A percentile compares a stretch with the other conserved stretches of the same genome.
phyloP scores from a whole-genome alignment of 2,888 invertebrate genomes.

The Rhingia rostrata region DNA sequence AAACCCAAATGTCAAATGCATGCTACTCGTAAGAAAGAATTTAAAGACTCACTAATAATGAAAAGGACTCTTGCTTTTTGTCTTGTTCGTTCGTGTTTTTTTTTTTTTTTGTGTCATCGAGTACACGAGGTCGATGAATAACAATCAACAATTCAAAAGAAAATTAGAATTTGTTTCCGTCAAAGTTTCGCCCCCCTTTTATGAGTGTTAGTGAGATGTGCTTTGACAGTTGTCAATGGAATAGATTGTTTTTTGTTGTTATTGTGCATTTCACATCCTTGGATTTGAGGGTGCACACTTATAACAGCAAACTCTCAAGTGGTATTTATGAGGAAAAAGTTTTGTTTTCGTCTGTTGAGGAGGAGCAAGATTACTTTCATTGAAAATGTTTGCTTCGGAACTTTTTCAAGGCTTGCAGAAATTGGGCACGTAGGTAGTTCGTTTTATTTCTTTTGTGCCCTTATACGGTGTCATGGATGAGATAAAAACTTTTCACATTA shows the following conservation, averaged over 20 bases:
- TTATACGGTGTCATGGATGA: too few relatives aligned
- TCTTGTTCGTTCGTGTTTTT: neutral
- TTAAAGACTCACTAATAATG: conserved; percentile 12
- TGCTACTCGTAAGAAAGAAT: neutral
- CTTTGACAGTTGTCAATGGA: conserved; percentile 28
- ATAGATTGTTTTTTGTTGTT: conserved; percentile 9
- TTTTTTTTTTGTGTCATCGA: neutral
- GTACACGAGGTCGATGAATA: conserved; percentile 11
- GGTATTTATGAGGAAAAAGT: conserved; percentile 30
- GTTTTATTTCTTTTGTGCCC: neutral
- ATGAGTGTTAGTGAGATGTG: conserved; percentile 16
- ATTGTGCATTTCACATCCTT: conserved; percentile 1
- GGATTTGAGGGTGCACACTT: neutral
- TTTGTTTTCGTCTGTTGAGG: neutral
- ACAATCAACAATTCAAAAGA: conserved; percentile 26
- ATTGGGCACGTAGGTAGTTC: neutral
- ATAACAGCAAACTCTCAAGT: neutral
- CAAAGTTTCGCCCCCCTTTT: conserved; percentile 9
- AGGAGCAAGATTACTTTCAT: conserved; percentile 3
- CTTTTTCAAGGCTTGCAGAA: neutral
- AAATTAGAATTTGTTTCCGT: conserved; percentile 21
- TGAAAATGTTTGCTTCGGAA: neutral
- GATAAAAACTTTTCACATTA: too few relatives aligned
- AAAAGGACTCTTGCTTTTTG: neutral
- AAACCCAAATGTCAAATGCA: conserved; percentile 23